phyloP scores from a whole-genome alignment of 2,113 vertebrate species.

The Poicephalus gulielmi region DNA sequence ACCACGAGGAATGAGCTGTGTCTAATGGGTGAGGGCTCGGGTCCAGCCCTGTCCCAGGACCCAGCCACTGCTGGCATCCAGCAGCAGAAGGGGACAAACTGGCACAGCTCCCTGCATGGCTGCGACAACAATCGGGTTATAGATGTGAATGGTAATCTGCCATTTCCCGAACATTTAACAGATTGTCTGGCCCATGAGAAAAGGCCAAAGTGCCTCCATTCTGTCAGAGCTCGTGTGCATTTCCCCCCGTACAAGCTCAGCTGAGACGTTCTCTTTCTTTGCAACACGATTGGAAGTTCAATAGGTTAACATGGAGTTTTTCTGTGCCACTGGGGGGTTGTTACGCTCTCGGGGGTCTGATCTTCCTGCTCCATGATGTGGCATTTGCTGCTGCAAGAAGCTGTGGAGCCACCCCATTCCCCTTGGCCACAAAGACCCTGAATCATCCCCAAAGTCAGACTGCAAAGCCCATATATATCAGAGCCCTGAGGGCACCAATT shows the following conservation, averaged over 20 bases:
- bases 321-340: accelerated
- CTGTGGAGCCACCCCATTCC: background rate
- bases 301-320: background rate
- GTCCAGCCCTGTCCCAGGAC: background rate
- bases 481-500: background rate
- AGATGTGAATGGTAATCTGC: conserved; percentile 67
- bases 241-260: background rate
- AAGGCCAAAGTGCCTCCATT: conserved; percentile 49
- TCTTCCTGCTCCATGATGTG: background rate
- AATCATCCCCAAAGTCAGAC: background rate
- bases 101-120: background rate
- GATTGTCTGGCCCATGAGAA: conserved; percentile 43
- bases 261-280: conserved; percentile 30
- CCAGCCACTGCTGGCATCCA: background rate
- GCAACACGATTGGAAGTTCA: background rate
- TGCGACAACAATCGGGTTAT: conserved; percentile 6
- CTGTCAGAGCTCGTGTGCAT: background rate
- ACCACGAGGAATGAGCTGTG: background rate
- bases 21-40: accelerated
- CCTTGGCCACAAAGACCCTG: background rate
- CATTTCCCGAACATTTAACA: conserved; percentile 59
- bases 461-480: background rate
- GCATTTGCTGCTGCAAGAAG: background rate
- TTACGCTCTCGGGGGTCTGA: background rate
- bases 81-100: background rate